Base-by-base conservation (phyloP, 2,888 invertebrate genomes). In the Trichogramma dendrolimi region DNA sequence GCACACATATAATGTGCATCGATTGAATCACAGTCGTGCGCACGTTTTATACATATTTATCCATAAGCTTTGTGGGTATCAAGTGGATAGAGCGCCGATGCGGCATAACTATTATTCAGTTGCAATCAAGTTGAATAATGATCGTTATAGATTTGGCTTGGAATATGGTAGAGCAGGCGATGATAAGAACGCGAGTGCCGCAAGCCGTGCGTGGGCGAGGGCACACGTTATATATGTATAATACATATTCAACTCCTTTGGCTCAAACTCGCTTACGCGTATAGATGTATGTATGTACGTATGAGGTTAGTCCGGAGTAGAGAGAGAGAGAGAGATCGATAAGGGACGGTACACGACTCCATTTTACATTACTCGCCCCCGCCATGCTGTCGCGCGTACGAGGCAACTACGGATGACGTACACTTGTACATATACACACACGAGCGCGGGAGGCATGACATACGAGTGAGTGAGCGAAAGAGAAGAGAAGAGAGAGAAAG, bases 261-360 rank as follows among this genome's bases (percentile, higher is more conserved):
- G 27, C 27, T 27, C 27, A 27, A 27, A 27, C 27, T 27, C n/a
- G 50, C 7, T 10, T 10, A 4, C 27, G 5, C 10, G 43, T 43
- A 10, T 50, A 8, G 41, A 40, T 58, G 38, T 52, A 6, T 43
- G 11, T n/a, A 38, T 11, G 43, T 8, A 38, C 41, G n/a, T 27
- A n/a, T 27, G 44, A 7, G 27, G 6, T 41, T 41, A 42, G 53
- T 5, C 39, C 11, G 55, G 14, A 7, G 6, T 41, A 42, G 44
- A 48, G 51, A 40, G 56, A 8, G 6, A 27, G 48, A 47, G 55
- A 50, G 51, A 56, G 63, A 62, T 63, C 66, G 64, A 66, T 60
- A 60, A 59, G 63, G 63, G 62, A 61, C 63, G 65, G 52, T 58
- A 58, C 27, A 27, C 63, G 65, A 64, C 58, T 55, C 51, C 61